Evolutionary conservation across 2,797 vertebrate genomes (phyloP).

Genomic region (Echeneis naucrates): DNA sequence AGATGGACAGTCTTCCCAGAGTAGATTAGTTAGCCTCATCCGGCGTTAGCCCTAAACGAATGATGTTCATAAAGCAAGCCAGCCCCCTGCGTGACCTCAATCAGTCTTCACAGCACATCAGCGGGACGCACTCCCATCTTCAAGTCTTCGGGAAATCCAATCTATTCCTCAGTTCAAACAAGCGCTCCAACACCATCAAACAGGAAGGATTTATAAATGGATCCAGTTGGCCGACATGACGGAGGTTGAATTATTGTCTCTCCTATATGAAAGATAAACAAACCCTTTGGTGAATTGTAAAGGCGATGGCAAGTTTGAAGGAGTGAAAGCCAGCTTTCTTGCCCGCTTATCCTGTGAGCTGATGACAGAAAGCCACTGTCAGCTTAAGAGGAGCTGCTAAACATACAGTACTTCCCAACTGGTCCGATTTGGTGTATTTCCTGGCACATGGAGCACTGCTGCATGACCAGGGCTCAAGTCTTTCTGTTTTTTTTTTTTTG

Average conservation of each 20-base stretch:
- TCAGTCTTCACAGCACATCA: conserved; percentile 57
- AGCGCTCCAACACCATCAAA: conserved; percentile 48
- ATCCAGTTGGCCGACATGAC: conserved; percentile 56
- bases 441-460: conserved; percentile 32
- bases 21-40: conserved; percentile 62
- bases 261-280: conserved; percentile 48
- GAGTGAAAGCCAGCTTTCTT: conserved; percentile 30
- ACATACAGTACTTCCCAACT: conserved; percentile 59
- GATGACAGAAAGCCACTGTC: conserved; percentile 21
- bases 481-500: too few species aligned
- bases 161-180: conserved; percentile 53
- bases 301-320: conserved; percentile 37
- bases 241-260: conserved; percentile 59
- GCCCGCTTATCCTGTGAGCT: conserved; percentile 27
- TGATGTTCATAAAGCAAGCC: conserved; percentile 56
- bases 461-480: conserved; percentile 43
- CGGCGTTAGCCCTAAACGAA: conserved; percentile 40
- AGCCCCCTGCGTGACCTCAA: conserved; percentile 60
- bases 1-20: conserved; percentile 61
- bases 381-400: conserved; percentile 21
- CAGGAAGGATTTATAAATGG: conserved; percentile 60
- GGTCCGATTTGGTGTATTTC: conserved; percentile 37
- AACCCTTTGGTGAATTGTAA: conserved; percentile 64
- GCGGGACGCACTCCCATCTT: conserved; percentile 45
- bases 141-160: conserved; percentile 59